Conservation (phyloP, 1,140 invertebrate genomes). For the Globodera rostochiensis region DNA sequence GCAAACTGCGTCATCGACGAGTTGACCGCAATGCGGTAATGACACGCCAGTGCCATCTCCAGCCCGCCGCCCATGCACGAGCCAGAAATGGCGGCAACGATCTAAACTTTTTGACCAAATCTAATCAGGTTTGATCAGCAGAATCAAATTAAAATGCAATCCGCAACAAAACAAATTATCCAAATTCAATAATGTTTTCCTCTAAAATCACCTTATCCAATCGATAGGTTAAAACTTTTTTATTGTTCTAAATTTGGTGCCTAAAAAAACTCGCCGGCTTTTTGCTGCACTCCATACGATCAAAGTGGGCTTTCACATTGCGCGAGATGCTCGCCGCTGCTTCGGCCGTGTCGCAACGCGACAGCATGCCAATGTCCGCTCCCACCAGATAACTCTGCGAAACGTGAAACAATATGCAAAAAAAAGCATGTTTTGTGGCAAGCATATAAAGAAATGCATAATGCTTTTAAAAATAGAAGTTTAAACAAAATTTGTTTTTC, state of each 20-base stretch:
- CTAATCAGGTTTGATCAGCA: no score
- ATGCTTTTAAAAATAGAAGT: no score
- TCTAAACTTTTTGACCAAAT: no score
- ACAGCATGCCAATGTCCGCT: conserved; percentile 81
- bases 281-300: conserved; percentile 77
- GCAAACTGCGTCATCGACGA: conserved; percentile 85
- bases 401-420: background rate
- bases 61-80: conserved; percentile 93
- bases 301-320: conserved; percentile 74
- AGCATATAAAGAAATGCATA: no score
- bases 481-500: no score
- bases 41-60: conserved; percentile 89
- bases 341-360: conserved; percentile 76
- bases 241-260: no score
- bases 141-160: no score
- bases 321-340: conserved; percentile 77
- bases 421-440: no score
- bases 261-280: conserved; percentile 88
- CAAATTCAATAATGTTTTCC: no score
- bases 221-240: no score
- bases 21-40: conserved; percentile 90
- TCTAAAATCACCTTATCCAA: no score
- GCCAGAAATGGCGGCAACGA: conserved; percentile 91
- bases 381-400: conserved; percentile 88
- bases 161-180: no score